Conservation (phyloP, 1,140 invertebrate species). For the Sminthurides bifidus region DNA sequence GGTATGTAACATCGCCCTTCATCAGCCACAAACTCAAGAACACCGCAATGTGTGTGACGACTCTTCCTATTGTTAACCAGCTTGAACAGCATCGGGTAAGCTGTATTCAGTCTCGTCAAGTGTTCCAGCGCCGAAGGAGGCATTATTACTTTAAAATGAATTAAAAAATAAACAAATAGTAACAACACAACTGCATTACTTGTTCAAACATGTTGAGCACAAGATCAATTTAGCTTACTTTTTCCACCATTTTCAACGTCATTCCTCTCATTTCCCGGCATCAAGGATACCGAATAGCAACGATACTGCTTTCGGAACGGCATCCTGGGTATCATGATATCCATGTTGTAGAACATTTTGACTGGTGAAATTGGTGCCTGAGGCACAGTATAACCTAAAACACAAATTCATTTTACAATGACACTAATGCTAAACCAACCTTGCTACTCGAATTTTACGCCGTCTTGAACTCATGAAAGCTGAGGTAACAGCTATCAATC, state of each 20-base stretch:
- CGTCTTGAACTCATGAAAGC: no score
- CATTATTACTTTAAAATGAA: slow-evolving; percentile 74
- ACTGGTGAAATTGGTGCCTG: no score
- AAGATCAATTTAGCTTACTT: slow-evolving; percentile 54
- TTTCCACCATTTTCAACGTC: slow-evolving; percentile 97
- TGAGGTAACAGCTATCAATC: no score
- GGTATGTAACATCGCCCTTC: slow-evolving; percentile 96
- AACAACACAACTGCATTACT: not conserved
- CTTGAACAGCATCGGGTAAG: slow-evolving; percentile 98
- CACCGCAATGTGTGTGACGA: slow-evolving; percentile 88
- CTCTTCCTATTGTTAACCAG: slow-evolving; percentile 77
- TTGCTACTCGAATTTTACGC: no score
- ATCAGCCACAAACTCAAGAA: slow-evolving; percentile 97
- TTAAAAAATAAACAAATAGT: slow-evolving; percentile 3
- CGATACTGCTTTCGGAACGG: slow-evolving; percentile 69
- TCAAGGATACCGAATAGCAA: slow-evolving; percentile 92
- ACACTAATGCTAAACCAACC: no score
- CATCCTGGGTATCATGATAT: no score
- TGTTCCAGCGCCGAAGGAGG: slow-evolving; percentile 89
- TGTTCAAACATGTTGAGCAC: not conserved
- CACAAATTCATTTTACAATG: no score
- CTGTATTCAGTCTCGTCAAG: slow-evolving; percentile 86
- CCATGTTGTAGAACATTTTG: no score
- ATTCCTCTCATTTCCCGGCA: slow-evolving; percentile 74
- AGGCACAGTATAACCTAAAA: no score